These are phyloP conservation scores for Dicyrtomina minuta DNA, from an alignment of 2,888 invertebrate genomes.

Conservation along the genomic window DNA sequence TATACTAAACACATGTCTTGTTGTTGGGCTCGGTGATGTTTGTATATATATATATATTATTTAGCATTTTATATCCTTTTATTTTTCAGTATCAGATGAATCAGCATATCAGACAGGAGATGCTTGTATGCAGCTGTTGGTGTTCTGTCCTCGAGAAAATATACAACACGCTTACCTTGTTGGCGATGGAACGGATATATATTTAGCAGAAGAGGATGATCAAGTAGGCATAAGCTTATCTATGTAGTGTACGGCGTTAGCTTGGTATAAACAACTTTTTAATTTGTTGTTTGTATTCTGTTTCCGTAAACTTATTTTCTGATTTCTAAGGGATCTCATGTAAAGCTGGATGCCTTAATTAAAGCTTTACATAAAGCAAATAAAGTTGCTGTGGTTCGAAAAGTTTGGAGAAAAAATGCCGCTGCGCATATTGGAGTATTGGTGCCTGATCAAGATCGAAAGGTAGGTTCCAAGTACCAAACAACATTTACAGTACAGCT, in stretches of 20 bases:
- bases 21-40: too few species aligned
- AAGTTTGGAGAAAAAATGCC: slow-evolving; percentile 38
- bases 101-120: background rate
- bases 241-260: too few species aligned
- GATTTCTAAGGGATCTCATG: background rate
- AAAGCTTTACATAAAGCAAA: slow-evolving; percentile 36
- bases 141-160: slow-evolving; percentile 45
- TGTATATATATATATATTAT: too few species aligned
- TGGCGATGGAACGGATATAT: slow-evolving; percentile 44
- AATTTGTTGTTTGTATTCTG: too few species aligned
- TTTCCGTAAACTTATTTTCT: too few species aligned
- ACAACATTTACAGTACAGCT: too few species aligned
- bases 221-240: slow-evolving; percentile 33
- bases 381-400: slow-evolving; percentile 46
- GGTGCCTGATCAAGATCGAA: slow-evolving; percentile 40
- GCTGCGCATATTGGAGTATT: slow-evolving; percentile 36
- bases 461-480: slow-evolving; percentile 37
- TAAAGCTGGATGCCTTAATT: slow-evolving; percentile 43
- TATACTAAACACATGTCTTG: too few species aligned
- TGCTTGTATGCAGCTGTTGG: slow-evolving; percentile 43
- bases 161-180: slow-evolving; percentile 37
- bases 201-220: slow-evolving; percentile 38
- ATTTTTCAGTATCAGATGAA: slow-evolving; percentile 2
- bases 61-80: too few species aligned
- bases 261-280: too few species aligned